Evolutionary conservation across 2,888 invertebrate species (phyloP), one percentile per base, ranked within the genome.

Genomic region (Villa cingulata): DNA sequence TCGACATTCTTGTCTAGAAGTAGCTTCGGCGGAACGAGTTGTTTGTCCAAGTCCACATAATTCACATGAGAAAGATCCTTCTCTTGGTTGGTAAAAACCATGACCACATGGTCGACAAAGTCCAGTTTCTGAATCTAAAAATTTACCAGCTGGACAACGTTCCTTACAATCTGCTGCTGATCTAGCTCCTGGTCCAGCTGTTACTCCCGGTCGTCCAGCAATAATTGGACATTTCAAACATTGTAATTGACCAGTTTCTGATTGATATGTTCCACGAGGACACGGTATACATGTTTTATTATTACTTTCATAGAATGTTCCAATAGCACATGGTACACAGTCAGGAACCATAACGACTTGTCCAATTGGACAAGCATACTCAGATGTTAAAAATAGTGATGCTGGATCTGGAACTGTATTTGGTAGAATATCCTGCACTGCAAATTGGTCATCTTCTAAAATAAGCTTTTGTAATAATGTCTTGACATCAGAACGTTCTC

Each of bases 351-450:
- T 85, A 1, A 92, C 89, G 23, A 96, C 95, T 72, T 94, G 89
- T 46, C 95, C 95, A 56, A 81, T 76, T 0, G 90, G 88, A 62
- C 96, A 97, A 45, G 90, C 87, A 61, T 91, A 94, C 64, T 91
- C 90, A 0, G 92, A 91, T 53, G 83, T 78, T n/a, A 96, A 72
- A 20, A 77, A 70, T 49, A 96, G 72, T 3, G 91, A 89, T 12
- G 90, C 86, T 48, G 94, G 88, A 70, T 95, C 94, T 0, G 94
- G 91, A 0, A 90, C 84, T 0, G 94, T 95, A 62, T 94, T 95
- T 16, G 95, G 95, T 45, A 94, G 71, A 59, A 91, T 91, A 61
- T 87, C 90, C 59, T 86, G 80, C 4, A 94, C 92, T 60, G 91
- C 91, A 64, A 94, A 90, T 66, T 91, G 89, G 70, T 90, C 90